These are phyloP conservation scores for Zootermopsis nevadensis DNA, from an alignment of 2,888 invertebrate genomes.

Conservation along the genomic window DNA sequence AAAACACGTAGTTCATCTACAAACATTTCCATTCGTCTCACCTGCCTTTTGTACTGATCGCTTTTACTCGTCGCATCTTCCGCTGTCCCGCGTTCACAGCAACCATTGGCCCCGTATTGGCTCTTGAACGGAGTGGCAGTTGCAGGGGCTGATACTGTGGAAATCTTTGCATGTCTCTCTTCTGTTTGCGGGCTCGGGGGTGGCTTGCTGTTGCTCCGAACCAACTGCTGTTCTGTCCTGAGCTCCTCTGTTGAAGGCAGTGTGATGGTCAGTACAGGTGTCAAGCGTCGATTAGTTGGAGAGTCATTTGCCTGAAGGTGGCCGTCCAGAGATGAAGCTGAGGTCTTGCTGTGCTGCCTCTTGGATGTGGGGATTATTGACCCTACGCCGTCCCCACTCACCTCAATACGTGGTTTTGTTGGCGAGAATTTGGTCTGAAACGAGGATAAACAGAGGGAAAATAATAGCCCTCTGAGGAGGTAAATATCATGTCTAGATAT, in stretches of 20 bases:
- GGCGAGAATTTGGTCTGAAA: not conserved
- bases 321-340: conserved; percentile 35
- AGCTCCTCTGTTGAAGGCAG: conserved; percentile 73
- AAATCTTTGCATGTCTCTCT: conserved; percentile 43
- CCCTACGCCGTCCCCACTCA: not conserved
- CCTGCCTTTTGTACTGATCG: conserved; percentile 18
- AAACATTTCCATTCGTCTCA: no score
- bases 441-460: not conserved
- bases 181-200: conserved; percentile 49
- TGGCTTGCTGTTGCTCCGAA: conserved; percentile 39
- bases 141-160: conserved; percentile 49
- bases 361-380: not conserved
- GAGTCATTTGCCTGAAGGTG: conserved; percentile 12
- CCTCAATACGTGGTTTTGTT: not conserved
- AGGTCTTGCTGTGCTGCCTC: conserved; percentile 38
- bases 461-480: no score
- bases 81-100: not conserved
- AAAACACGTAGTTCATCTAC: no score
- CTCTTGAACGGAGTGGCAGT: conserved; percentile 56
- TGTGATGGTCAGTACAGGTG: conserved; percentile 68
- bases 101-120: not conserved
- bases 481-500: no score
- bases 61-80: not conserved
- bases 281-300: conserved; percentile 56
- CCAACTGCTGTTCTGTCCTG: conserved; percentile 6